Evolutionary conservation across 2,888 invertebrate species (phyloP).

Genomic region (Girardia tigrina): DNA sequence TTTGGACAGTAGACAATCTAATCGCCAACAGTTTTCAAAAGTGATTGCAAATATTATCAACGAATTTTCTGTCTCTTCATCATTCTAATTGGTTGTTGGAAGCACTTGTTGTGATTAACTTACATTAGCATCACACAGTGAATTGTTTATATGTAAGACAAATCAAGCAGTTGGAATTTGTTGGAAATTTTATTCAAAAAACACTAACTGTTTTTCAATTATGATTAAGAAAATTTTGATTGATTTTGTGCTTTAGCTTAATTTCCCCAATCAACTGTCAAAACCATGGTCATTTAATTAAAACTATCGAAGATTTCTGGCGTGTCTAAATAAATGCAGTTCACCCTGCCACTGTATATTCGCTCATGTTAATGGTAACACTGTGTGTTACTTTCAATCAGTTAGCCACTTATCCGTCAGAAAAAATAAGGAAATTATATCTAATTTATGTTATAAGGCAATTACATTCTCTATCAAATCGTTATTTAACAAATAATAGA

Average conservation of each 20-base stretch:
- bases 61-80: constrained; percentile 20
- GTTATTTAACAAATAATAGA: neutral
- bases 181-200: constrained; percentile 16
- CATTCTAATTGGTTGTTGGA: constrained; percentile 15
- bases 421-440: constrained; percentile 18
- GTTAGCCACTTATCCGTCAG: constrained; percentile 23
- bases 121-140: constrained; percentile 23
- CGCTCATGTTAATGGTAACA: constrained; percentile 12
- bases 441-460: constrained; percentile 21
- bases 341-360: constrained; percentile 20
- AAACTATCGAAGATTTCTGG: constrained; percentile 17
- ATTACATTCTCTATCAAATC: constrained; percentile 23
- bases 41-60: constrained; percentile 23
- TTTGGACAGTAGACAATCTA: constrained; percentile 20
- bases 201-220: neutral
- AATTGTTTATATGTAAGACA: constrained; percentile 16
- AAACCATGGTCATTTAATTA: constrained; percentile 15
- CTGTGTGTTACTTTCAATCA: constrained; percentile 21
- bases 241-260: constrained; percentile 17
- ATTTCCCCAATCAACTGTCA: constrained; percentile 15
- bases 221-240: constrained; percentile 11
- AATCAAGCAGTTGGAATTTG: constrained; percentile 20
- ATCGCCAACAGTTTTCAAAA: constrained; percentile 15
- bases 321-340: constrained; percentile 23
- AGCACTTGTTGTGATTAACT: constrained; percentile 20